A percentile compares a stretch with the other conserved stretches of the same genome.
Evolutionary conservation across 1,140 invertebrate genomes (phyloP).

Genomic region (Glossosoma conforme): DNA sequence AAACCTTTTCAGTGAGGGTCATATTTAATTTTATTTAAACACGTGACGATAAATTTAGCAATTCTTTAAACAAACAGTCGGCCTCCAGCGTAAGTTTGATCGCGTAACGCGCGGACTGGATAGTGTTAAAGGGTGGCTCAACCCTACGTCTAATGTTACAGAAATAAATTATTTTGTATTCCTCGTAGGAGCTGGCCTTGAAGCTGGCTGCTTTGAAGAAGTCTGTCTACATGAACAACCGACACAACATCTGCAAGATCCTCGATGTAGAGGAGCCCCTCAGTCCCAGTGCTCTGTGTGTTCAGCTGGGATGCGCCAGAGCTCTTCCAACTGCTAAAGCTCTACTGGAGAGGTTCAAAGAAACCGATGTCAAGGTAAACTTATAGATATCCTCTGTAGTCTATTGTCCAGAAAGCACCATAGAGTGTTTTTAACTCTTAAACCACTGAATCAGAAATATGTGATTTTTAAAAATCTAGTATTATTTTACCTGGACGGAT

Average conservation of each 20-base stretch:
- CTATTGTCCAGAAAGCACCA: no score
- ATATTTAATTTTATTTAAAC: no score
- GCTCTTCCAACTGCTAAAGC: conserved; percentile 30
- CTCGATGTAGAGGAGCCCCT: conserved; percentile 30
- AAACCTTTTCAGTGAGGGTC: no score
- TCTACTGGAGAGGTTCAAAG: conserved; percentile 30
- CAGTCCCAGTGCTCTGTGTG: conserved; percentile 32
- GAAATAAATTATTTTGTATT: not conserved
- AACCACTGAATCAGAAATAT: no score
- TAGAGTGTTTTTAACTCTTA: no score
- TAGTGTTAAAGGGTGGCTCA: not conserved
- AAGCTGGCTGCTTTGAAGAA: conserved; percentile 33
- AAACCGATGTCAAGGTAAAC: conserved; percentile 24
- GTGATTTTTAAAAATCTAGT: no score
- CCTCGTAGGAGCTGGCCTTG: conserved; percentile 33
- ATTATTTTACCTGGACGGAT: no score
- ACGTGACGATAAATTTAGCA: no score
- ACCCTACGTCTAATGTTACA: not conserved
- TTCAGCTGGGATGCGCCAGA: conserved; percentile 33
- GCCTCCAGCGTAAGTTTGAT: no score
- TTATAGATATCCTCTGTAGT: no score
- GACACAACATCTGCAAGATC: conserved; percentile 32
- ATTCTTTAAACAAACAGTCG: no score
- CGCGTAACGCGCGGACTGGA: no score
- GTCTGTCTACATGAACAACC: conserved; percentile 31